Evolutionary conservation across 2,888 invertebrate species (phyloP), one percentile per base, ranked within the genome.

Genomic region (Exocentrus adspersus): DNA sequence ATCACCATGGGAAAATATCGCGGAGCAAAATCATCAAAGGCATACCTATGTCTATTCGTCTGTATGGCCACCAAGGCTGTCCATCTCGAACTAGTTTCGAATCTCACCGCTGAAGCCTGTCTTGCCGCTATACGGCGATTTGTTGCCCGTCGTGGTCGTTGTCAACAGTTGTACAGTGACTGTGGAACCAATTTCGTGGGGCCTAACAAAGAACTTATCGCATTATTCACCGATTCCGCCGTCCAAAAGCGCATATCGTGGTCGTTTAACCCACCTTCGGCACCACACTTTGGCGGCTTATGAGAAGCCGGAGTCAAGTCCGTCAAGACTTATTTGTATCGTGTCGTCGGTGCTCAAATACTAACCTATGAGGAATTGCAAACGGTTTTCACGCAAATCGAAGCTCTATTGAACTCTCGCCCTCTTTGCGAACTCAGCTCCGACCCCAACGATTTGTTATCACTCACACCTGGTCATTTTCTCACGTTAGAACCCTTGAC

Each of bases 41-140:
- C 14, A 14, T 42, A 42, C 16, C n/a, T 42, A 10, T 42, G 42
- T 42, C 14, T 42, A 42, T 56, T 56, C 21, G 24, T 56, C 5
- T 56, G 43, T 24, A 9, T 56, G 4, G 17, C 7, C 10, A 56
- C 56, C 3, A 56, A 56, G n/a, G 42, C 19, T 1, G 1, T 56
- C 7, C 42, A 56, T 21, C 21, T 56, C 17, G 43, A 56, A 43
- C 16, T 56, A 2, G 42, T 16, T 7, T 20, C 43, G 7, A 24
- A 43, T 12, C n/a, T 43, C 1, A 20, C 56, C 21, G 12, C 28
- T 2, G 30, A 56, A 43, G 9, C 9, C 20, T 56, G 42, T 21
- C 19, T 56, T 9, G 42, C 56, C 1, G 42, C 42, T 10, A n/a
- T 56, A 7, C 20, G 56, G 7, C 28, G 56, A 19, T 56, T 56